These are phyloP conservation scores for Drosophila limbata DNA, from an alignment of 2,888 invertebrate species.

Conservation along the genomic window DNA sequence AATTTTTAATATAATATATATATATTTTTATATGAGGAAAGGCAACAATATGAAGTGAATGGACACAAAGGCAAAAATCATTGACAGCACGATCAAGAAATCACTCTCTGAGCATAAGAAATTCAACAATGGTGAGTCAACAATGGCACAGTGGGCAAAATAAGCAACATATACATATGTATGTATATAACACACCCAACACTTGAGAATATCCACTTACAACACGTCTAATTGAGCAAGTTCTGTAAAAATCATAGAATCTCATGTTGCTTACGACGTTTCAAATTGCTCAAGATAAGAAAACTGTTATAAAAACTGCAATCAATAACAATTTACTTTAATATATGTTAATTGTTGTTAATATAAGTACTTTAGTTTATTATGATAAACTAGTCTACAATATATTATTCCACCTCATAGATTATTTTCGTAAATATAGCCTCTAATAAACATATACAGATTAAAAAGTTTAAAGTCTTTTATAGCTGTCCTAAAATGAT, in stretches of 20 bases:
- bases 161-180: background rate
- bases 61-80: conserved; percentile 10
- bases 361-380: background rate
- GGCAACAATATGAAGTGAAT: conserved; percentile 5
- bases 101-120: conserved; percentile 3
- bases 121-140: conserved; percentile 13
- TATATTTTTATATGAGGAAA: conserved; percentile 5
- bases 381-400: background rate
- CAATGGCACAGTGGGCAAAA: conserved; percentile 7
- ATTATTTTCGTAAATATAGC: background rate
- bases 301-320: background rate
- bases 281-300: background rate
- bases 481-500: background rate
- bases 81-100: conserved; percentile 13
- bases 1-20: background rate
- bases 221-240: background rate
- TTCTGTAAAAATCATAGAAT: background rate
- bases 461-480: background rate
- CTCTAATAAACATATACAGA: background rate
- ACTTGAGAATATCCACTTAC: background rate
- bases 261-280: background rate
- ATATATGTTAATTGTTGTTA: conserved; percentile 2
- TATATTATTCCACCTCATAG: background rate
- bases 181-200: background rate
- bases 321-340: background rate